Evolutionary conservation across 2,797 vertebrate genomes (phyloP).

Genomic region (Myotis planiceps): DNA sequence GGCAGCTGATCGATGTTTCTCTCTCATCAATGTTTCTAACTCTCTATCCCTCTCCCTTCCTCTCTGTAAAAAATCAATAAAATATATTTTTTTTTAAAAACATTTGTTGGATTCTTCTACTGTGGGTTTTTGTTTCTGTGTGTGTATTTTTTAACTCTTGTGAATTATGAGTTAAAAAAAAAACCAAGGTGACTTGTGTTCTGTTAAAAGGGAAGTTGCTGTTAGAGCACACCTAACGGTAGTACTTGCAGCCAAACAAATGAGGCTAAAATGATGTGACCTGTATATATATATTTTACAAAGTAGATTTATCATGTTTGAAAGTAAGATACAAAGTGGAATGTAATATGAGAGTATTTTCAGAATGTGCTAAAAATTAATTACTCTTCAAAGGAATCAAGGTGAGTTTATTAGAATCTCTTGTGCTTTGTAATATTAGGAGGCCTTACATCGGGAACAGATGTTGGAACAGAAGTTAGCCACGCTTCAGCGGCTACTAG

Average conservation of each 20-base stretch:
- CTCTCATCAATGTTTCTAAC: too few species aligned
- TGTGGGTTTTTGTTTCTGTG: not conserved
- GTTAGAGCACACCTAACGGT: not conserved
- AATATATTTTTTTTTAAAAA: not conserved
- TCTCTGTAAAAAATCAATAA: too few species aligned
- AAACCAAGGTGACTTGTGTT: conserved; percentile 8
- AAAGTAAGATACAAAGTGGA: not conserved
- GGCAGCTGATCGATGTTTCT: too few species aligned
- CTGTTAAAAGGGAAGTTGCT: not conserved
- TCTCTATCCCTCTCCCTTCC: too few species aligned
- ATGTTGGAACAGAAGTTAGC: conserved; percentile 99
- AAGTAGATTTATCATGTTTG: conserved; percentile 5
- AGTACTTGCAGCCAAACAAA: not conserved
- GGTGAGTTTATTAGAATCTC: conserved; percentile 43
- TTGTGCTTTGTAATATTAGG: conserved; percentile 86
- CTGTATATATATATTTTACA: not conserved
- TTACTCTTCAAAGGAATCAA: conserved; percentile 23
- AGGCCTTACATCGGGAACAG: conserved; percentile 99
- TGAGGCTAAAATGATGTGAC: not conserved
- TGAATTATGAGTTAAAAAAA: conserved; percentile 3
- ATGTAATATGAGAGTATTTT: conserved; percentile 20
- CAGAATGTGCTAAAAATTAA: not conserved
- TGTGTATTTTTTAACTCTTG: not conserved
- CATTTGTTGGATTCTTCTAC: conserved; percentile 4
- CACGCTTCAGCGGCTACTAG: conserved; percentile 96